A percentile compares a stretch with the other conserved stretches of the same genome.
Conservation (phyloP, 1,140 invertebrate genomes). For the Trypoxylus dichotomus region DNA sequence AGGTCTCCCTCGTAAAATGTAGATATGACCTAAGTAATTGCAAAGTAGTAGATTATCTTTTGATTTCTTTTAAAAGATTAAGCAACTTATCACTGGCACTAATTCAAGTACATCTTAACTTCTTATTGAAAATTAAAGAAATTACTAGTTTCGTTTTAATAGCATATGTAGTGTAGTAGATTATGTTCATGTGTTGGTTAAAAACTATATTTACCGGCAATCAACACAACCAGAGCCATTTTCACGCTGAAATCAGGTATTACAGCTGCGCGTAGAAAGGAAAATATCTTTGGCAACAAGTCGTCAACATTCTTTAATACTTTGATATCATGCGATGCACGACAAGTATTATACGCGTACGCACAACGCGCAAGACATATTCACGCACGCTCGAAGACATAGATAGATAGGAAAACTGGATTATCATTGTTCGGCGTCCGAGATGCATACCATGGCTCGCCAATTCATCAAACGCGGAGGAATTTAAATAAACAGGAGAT, state of each 20-base stretch:
- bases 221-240: neutral
- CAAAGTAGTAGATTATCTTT: too few relatives aligned
- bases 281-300: neutral
- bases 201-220: neutral
- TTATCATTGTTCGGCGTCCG: conserved; percentile 20
- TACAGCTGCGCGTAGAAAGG: neutral
- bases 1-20: too few relatives aligned
- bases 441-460: conserved; percentile 14
- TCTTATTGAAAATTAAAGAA: too few relatives aligned
- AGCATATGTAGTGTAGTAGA: too few relatives aligned
- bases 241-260: neutral
- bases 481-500: conserved; percentile 24
- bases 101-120: too few relatives aligned
- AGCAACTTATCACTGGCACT: too few relatives aligned
- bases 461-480: conserved; percentile 18
- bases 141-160: too few relatives aligned
- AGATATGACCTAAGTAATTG: too few relatives aligned
- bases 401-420: conserved; percentile 17
- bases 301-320: conserved; percentile 12
- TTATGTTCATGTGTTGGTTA: too few relatives aligned
- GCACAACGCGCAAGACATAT: neutral
- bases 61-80: too few relatives aligned
- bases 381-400: conserved; percentile 6
- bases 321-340: conserved; percentile 19
- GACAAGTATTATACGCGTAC: neutral